Evolutionary conservation across 2,797 vertebrate species (phyloP).

Genomic region (Platalea minor): DNA sequence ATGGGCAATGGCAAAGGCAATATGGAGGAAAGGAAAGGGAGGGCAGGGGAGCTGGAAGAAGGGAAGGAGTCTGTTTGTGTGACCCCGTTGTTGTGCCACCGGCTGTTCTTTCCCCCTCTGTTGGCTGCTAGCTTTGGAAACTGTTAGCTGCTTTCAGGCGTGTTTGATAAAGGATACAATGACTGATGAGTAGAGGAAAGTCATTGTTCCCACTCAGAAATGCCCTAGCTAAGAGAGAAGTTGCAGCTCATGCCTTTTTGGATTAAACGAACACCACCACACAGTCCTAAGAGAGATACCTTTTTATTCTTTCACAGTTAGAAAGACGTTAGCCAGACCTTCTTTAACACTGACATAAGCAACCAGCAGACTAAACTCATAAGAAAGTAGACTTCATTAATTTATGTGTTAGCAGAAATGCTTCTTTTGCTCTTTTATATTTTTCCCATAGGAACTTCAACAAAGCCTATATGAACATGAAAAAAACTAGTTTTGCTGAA

Average conservation of each 20-base stretch:
- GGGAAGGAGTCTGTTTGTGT: background rate
- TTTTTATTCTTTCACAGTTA: background rate
- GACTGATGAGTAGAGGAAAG: background rate
- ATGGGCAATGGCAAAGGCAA: background rate
- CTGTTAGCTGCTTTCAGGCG: background rate
- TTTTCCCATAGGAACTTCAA: background rate
- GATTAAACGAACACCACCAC: background rate
- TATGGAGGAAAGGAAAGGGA: background rate
- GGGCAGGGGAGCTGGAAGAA: background rate
- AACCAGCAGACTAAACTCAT: background rate
- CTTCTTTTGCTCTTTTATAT: background rate
- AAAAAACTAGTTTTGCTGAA: background rate
- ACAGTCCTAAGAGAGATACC: background rate
- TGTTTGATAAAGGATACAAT: background rate
- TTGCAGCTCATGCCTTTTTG: background rate
- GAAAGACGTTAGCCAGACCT: background rate
- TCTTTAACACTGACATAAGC: background rate
- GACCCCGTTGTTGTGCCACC: background rate
- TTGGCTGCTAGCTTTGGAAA: background rate
- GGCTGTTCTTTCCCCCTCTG: background rate
- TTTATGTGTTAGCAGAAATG: background rate
- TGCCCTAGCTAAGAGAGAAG: background rate
- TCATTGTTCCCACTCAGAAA: background rate
- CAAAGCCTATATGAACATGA: fast-evolving
- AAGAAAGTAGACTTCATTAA: background rate